Evolutionary conservation across 1,140 invertebrate species (phyloP), one percentile per base, ranked within the genome.

Genomic region (Dreissena rostriformis): DNA sequence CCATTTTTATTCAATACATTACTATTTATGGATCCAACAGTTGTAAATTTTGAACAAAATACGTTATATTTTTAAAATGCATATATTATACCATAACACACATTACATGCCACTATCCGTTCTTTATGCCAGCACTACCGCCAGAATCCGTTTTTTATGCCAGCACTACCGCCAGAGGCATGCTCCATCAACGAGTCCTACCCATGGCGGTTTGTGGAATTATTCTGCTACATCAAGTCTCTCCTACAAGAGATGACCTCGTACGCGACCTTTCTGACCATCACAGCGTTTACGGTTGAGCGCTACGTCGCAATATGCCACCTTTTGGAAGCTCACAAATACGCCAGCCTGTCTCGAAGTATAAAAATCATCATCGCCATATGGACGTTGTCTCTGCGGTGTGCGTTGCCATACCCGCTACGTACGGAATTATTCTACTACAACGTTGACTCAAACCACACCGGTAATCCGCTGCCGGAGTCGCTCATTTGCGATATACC

Each of bases 161-260:
- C 82, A 11, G 97, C 97, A 82, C 94, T 97, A 67, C 97, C 97
- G 0, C 96, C 96, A 85, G 98, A 98, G 91, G 96, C 98, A 83
- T 97, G 96, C 90, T 95, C 95, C 51, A 96, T 98, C 53, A 98
- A 97, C 97, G 96, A 95, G 39, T 96, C 96, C 78, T 97, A 97
- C 94, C 97, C 97, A 0, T 98, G 97, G 92, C 93, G 96, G 11
- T 98, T 98, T 88, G 97, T 97, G 0, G 96, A 97, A 84, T 94
- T 94, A 0, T 97, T 98, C 91, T 99, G 97, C 93, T 94, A 97
- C 6, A 91, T 97, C 11, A 95, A 97, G 68, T 96, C 96, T 0
- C 94, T 98, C 55, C 95, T 97, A 0, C 96, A 97, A 0, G 98
- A 99, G 92, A 97, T 97, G 0, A 97, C 97, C 0, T 97, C 97